These are phyloP conservation scores for Sclerodermus sp. DNA, from an alignment of 2,888 invertebrate genomes.

Conservation along the genomic window DNA sequence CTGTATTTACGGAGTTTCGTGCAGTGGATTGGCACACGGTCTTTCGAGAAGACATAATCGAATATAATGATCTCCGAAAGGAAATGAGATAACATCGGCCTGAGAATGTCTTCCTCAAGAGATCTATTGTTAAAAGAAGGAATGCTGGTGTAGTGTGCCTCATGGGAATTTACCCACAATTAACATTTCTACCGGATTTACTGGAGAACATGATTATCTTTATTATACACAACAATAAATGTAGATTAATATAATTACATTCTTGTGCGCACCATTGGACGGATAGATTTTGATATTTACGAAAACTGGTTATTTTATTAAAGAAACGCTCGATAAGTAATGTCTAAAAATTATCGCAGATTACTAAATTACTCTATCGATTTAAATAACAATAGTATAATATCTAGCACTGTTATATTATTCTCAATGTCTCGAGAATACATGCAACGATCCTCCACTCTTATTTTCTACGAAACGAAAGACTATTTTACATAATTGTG, in stretches of 20 bases:
- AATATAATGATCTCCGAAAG: conserved; percentile 36
- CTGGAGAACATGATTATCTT: conserved; percentile 50
- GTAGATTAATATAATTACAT: conserved; percentile 49
- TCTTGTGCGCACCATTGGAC: conserved; percentile 38
- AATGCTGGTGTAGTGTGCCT: conserved; percentile 39
- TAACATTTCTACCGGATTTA: conserved; percentile 49
- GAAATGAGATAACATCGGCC: conserved; percentile 46
- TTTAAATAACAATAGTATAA: neutral
- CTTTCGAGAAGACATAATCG: conserved; percentile 24
- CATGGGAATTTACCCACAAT: conserved; percentile 58
- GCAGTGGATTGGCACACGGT: conserved; percentile 15
- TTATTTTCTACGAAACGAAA: conserved; percentile 21
- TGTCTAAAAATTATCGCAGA: too few species aligned
- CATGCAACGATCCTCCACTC: conserved; percentile 10
- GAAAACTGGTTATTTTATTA: too few species aligned
- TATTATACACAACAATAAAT: conserved; percentile 52
- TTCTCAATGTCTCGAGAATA: neutral
- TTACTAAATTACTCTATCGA: too few species aligned
- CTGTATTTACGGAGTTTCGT: neutral
- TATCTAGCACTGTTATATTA: neutral
- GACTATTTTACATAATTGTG: conserved; percentile 38
- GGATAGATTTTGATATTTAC: conserved; percentile 21
- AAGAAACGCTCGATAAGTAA: too few species aligned
- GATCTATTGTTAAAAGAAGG: conserved; percentile 45
- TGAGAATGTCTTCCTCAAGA: conserved; percentile 45